These are phyloP conservation scores for Takifugu rubripes DNA, from an alignment of 2,797 vertebrate species.

Conservation along the genomic window DNA sequence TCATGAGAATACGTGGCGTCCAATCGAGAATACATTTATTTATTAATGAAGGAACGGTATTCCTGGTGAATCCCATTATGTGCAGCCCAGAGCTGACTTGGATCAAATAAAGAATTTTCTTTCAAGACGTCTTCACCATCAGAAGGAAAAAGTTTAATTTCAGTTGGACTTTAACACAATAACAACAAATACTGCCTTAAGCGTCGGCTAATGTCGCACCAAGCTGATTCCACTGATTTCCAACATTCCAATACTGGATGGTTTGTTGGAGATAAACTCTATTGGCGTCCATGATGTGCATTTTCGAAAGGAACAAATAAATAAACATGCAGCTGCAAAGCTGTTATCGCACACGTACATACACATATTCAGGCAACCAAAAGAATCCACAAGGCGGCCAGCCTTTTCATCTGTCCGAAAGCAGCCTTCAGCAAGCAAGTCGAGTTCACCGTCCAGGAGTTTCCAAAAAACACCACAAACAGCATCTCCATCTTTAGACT, in stretches of 20 bases:
- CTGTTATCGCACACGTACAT: slow-evolving; percentile 1
- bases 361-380: slow-evolving; percentile 4
- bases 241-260: slow-evolving; percentile 4
- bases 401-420: slow-evolving; percentile 22
- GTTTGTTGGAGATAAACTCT: slow-evolving; percentile 2
- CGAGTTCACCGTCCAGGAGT: slow-evolving; percentile 3
- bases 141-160: slow-evolving; percentile 8
- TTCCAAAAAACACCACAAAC: slow-evolving; percentile 8
- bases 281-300: slow-evolving; percentile 16
- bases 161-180: slow-evolving; percentile 27
- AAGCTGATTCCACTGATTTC: slow-evolving; percentile 2
- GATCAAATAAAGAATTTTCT: neutral
- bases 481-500: neutral
- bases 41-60: too few species aligned
- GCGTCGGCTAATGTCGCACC: slow-evolving; percentile 19
- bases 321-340: slow-evolving; percentile 30
- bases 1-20: too few species aligned
- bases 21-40: too few species aligned
- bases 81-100: neutral
- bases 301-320: slow-evolving; percentile 6
- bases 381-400: slow-evolving; percentile 15
- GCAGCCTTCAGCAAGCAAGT: slow-evolving; percentile 22
- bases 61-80: neutral
- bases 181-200: slow-evolving; percentile 1
- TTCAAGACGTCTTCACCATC: neutral